A percentile compares a stretch with the other conserved stretches of the same genome.
These are phyloP conservation scores for Melipona quadrifasciata DNA, from an alignment of 1,140 invertebrate genomes.

Conservation along the genomic window DNA sequence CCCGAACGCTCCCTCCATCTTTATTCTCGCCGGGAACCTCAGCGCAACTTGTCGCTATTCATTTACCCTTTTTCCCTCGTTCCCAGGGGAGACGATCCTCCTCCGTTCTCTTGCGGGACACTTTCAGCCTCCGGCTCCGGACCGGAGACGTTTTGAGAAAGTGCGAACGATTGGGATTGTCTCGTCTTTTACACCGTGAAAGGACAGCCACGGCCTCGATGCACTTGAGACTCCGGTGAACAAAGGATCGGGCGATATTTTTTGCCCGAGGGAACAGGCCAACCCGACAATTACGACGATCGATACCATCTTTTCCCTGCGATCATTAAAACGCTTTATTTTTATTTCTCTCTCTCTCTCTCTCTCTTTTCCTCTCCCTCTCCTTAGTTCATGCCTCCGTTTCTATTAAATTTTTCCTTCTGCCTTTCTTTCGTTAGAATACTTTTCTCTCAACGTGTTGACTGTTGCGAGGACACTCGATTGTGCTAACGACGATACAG, in stretches of 20 bases:
- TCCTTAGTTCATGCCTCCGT: no score
- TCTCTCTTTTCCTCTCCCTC: neutral
- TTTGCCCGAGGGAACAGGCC: neutral
- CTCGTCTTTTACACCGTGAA: constrained; percentile 29
- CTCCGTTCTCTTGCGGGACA: constrained; percentile 34
- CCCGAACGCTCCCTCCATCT: constrained; percentile 13
- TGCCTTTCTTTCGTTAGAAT: neutral
- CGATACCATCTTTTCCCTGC: neutral
- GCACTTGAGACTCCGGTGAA: neutral
- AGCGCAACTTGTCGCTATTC: constrained; percentile 53
- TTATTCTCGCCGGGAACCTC: constrained; percentile 43
- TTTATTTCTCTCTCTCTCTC: neutral
- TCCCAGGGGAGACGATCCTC: constrained; percentile 18
- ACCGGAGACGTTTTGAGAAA: constrained; percentile 47
- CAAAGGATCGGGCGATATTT: constrained; percentile 28
- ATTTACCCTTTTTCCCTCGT: constrained; percentile 43
- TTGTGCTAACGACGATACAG: neutral
- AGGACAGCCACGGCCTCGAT: constrained; percentile 18
- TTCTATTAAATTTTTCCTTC: neutral
- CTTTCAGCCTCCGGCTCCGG: constrained; percentile 21
- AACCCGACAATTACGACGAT: constrained; percentile 34
- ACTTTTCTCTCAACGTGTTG: neutral
- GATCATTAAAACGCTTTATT: constrained; percentile 15
- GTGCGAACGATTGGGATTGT: constrained; percentile 47
- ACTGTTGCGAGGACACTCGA: neutral